A percentile compares a stretch with the other conserved stretches of the same genome.
phyloP scores from a whole-genome alignment of 2,888 invertebrate species.

The Auanema sp. region DNA sequence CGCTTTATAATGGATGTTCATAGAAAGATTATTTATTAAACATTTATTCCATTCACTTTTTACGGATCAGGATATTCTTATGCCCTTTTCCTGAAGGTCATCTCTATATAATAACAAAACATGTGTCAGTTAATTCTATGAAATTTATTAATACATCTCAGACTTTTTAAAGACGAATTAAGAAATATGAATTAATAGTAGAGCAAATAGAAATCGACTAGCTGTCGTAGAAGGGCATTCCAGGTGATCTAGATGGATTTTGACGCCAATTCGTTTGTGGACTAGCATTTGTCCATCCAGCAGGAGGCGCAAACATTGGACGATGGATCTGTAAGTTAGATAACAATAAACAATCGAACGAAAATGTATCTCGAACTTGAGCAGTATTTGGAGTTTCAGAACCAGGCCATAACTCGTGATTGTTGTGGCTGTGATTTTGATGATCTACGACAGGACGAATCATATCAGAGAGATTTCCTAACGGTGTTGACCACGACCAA shows the following conservation, averaged over 20 bases:
- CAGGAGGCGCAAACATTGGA: background rate
- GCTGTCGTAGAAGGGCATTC: constrained; percentile 6
- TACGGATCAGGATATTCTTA: too few relatives aligned
- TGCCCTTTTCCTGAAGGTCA: too few relatives aligned
- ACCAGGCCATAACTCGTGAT: constrained; percentile 1
- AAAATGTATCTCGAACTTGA: background rate
- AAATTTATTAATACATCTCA: too few relatives aligned
- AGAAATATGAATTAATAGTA: too few relatives aligned
- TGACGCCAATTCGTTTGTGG: constrained; percentile 3
- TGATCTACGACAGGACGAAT: background rate
- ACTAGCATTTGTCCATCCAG: background rate
- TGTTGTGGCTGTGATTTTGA: background rate
- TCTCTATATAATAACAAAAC: too few relatives aligned
- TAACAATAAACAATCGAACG: background rate
- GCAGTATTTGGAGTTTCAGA: background rate
- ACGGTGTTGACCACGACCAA: constrained; percentile 3
- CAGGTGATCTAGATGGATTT: constrained; percentile 3
- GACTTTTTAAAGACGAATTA: too few relatives aligned
- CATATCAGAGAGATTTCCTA: constrained; percentile 2
- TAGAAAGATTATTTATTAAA: too few relatives aligned
- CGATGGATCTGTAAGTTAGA: constrained; percentile 1
- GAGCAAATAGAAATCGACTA: background rate
- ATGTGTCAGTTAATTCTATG: too few relatives aligned
- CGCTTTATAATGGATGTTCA: too few relatives aligned
- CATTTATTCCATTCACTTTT: too few relatives aligned